Percentiles rank a stretch among this genome's conserved stretches.
Conservation (phyloP, 2,113 vertebrate species). For the Acrocephalus arundinaceus region DNA sequence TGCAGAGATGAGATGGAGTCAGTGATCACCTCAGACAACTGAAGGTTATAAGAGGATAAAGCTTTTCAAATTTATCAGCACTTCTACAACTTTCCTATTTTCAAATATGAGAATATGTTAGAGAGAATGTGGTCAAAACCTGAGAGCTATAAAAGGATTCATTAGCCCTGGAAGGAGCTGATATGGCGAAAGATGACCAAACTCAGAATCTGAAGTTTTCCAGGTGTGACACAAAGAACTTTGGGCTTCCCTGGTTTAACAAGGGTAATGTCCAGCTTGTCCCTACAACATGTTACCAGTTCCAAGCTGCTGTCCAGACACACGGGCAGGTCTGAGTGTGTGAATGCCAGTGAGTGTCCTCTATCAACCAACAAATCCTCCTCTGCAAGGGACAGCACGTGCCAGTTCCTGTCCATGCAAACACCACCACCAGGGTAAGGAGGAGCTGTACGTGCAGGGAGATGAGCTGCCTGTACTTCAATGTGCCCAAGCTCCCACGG, state of each 20-base stretch:
- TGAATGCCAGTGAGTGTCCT: neutral
- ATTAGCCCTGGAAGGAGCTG: neutral
- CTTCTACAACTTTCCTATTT: neutral
- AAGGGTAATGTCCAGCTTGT: neutral
- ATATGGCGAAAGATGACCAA: neutral
- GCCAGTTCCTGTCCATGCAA: neutral
- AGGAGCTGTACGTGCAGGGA: fast-evolving
- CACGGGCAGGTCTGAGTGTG: fast-evolving
- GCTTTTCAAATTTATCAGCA: neutral
- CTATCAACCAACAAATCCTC: neutral
- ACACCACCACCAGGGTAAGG: neutral
- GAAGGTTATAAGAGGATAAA: neutral
- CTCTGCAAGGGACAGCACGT: neutral
- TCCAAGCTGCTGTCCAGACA: neutral
- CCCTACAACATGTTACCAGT: neutral
- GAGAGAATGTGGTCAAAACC: neutral
- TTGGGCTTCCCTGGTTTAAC: neutral
- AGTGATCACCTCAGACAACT: neutral
- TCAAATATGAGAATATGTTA: neutral
- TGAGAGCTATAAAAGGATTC: neutral
- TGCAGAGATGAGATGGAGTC: neutral
- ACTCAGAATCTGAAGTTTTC: neutral
- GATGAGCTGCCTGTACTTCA: neutral
- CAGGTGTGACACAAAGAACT: neutral
- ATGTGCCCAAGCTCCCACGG: neutral